Conservation (phyloP, 2,888 invertebrate species). For the Allolobophora icterica region DNA sequence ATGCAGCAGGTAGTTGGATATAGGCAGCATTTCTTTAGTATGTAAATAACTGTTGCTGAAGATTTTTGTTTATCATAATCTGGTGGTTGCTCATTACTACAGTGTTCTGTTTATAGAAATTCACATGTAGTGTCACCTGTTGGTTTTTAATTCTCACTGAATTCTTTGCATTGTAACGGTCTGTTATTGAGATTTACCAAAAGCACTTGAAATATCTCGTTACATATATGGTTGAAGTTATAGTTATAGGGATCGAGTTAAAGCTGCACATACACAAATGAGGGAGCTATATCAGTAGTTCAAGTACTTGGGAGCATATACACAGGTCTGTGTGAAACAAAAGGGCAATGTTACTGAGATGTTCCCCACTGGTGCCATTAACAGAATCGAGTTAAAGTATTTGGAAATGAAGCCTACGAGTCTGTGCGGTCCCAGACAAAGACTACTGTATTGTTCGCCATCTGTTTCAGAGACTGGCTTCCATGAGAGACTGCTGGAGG, state of each 20-base stretch:
- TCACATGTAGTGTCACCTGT: background rate
- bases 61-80: background rate
- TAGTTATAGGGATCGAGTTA: background rate
- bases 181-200: background rate
- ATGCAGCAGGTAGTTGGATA: background rate
- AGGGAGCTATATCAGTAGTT: background rate
- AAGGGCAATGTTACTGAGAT: too few species aligned
- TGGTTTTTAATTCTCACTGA: background rate
- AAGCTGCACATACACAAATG: background rate
- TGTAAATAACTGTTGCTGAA: conserved; percentile 17
- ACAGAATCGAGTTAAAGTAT: too few species aligned
- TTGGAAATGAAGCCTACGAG: too few species aligned
- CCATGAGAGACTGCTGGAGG: too few species aligned
- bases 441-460: too few species aligned
- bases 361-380: too few species aligned
- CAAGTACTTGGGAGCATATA: too few species aligned
- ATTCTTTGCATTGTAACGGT: background rate
- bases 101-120: background rate
- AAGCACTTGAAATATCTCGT: background rate
- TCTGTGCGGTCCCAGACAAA: too few species aligned
- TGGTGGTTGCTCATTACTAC: background rate
- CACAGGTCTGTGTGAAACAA: too few species aligned
- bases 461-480: too few species aligned
- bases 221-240: background rate
- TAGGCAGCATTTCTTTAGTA: background rate